Conservation (phyloP, 2,113 vertebrate species). For the Oostethus manadensis region DNA sequence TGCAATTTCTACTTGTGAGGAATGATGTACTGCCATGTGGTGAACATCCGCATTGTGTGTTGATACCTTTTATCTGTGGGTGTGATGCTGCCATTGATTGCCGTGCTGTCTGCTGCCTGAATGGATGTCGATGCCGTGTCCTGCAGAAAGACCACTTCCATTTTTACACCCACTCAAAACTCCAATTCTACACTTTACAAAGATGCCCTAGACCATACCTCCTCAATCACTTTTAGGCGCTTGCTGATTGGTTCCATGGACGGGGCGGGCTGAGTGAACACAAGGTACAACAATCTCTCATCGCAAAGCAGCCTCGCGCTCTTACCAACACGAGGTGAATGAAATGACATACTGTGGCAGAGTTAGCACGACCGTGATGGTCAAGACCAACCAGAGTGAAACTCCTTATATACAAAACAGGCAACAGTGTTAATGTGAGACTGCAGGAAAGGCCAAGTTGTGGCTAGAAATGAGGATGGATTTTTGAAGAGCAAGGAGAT, state of each 20-base stretch:
- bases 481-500: neutral
- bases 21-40: neutral
- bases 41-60: neutral
- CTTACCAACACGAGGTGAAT: too few species aligned
- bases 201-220: constrained; percentile 70
- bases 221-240: constrained; percentile 92
- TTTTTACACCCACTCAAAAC: neutral
- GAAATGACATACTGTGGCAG: too few species aligned
- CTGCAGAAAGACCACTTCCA: constrained; percentile 50
- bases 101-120: constrained; percentile 97
- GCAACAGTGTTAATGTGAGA: too few species aligned
- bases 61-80: constrained; percentile 96
- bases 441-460: too few species aligned
- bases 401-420: too few species aligned
- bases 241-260: constrained; percentile 87
- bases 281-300: neutral
- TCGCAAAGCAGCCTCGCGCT: too few species aligned
- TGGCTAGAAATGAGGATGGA: too few species aligned
- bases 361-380: neutral
- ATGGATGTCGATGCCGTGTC: constrained; percentile 93
- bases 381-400: too few species aligned
- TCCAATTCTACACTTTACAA: neutral
- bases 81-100: constrained; percentile 93
- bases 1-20: too few species aligned
- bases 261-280: constrained; percentile 66